phyloP scores from a whole-genome alignment of 2,797 vertebrate species.

The Argentina silus region DNA sequence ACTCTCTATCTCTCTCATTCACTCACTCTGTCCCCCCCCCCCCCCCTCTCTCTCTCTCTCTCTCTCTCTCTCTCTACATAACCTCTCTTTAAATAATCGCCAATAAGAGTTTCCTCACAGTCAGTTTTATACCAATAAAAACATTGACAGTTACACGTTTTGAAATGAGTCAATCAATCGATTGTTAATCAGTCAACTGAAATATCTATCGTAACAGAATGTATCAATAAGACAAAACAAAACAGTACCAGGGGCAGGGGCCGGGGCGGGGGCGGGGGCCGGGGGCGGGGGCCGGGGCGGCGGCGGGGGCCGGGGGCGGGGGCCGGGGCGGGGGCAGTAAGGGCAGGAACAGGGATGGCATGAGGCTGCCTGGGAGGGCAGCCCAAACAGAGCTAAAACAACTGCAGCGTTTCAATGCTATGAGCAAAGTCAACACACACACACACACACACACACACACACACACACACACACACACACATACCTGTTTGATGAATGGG shows the following conservation, averaged over 20 bases:
- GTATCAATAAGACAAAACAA: too few relatives aligned
- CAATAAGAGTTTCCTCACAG: neutral
- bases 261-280: constrained; percentile 9
- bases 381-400: constrained; percentile 66
- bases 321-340: constrained; percentile 35
- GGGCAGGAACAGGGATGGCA: constrained; percentile 41
- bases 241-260: too few relatives aligned
- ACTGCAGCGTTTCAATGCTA: constrained; percentile 44
- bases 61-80: neutral
- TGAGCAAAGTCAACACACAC: constrained; percentile 72
- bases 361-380: constrained; percentile 64
- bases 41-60: neutral
- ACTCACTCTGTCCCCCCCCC: too few relatives aligned
- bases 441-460: constrained; percentile 69
- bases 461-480: constrained; percentile 66
- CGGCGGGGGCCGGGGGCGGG: too few relatives aligned
- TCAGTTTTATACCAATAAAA: neutral
- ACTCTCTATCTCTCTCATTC: neutral
- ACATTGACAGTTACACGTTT: neutral
- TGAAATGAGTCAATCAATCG: neutral
- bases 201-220: too few relatives aligned
- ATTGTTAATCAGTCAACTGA: neutral
- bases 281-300: too few relatives aligned
- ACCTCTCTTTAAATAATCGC: neutral
- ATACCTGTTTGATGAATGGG: constrained; percentile 73